These are phyloP conservation scores for Galeopterus variegatus DNA, from an alignment of 2,113 vertebrate genomes.

Conservation along the genomic window DNA sequence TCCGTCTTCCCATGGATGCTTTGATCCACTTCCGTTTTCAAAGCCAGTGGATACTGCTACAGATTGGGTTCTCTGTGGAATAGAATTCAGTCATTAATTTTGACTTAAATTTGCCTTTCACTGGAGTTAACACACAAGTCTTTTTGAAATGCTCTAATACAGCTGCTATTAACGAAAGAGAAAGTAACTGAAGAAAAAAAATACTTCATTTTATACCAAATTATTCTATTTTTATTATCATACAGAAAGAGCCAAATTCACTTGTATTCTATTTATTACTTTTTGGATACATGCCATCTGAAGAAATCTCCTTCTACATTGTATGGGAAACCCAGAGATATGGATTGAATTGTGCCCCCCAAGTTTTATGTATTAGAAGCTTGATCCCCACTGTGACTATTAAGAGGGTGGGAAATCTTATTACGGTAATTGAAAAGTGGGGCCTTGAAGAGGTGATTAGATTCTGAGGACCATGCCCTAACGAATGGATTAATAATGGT, in stretches of 20 bases:
- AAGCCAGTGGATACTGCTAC: not conserved
- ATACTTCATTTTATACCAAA: not conserved
- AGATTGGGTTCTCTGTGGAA: not conserved
- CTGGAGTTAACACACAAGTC: not conserved
- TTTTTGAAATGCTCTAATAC: constrained; percentile 4
- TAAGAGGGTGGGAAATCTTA: too few species aligned
- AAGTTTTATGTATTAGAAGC: too few species aligned
- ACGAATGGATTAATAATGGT: too few species aligned
- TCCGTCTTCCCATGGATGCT: not conserved
- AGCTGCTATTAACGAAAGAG: not conserved
- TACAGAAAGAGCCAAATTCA: not conserved
- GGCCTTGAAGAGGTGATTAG: too few species aligned
- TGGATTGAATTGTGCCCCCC: too few species aligned
- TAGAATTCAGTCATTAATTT: not conserved
- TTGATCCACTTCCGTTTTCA: not conserved
- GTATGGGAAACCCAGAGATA: not conserved
- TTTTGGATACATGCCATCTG: not conserved
- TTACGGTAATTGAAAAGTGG: too few species aligned
- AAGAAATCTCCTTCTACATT: not conserved
- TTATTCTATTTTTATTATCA: not conserved
- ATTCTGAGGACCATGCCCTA: too few species aligned
- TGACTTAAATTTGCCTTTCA: not conserved
- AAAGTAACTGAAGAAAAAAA: not conserved
- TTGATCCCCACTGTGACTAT: too few species aligned
- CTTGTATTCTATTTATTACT: not conserved